Evolutionary conservation across 2,797 vertebrate species (phyloP), one percentile per base, ranked within the genome.

Genomic region (Chrysocyon brachyurus): DNA sequence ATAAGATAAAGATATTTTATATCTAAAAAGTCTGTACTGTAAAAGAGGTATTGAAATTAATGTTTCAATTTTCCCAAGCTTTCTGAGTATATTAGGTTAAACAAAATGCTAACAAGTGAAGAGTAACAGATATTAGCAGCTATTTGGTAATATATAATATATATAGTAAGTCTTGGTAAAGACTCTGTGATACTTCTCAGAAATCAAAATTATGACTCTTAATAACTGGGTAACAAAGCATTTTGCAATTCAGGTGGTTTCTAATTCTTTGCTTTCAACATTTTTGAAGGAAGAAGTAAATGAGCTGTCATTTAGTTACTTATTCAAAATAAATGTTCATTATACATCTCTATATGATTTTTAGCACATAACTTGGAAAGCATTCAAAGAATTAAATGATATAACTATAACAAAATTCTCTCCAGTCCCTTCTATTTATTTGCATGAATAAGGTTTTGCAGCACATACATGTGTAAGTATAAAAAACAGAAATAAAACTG

Each of bases 271-370:
- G 81, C 12, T 86, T 87, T 87, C 26, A 59, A 68, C 54, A 66
- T 81, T 90, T 73, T 82, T 91, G 56, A 86, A 96, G 14, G 54
- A 83, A 14, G 14, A 94, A 61, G 11, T 77, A 61, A 87, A 5
- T 49, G 63, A 73, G 54, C 21, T 81, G 64, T 79, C 33, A 64
- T 40, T 4, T 78, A n/a, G n/a, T 1, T 1, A 40, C 61, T 61
- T 6, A 84, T 36, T 78, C 31, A 89, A 78, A 96, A 49, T 57
- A 85, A 59, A 7, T 68, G 79, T 82, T 54, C 66, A 64, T 78
- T 33, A 49, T 79, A 72, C 17, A 59, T 36, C 2, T 92, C 28
- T 64, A 59, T 61, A 9, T 64, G 21, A 88, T 31, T 78, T 96
- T 73, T 54, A 54, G 63, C n/a, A 64, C 2, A 72, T 56, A 61